Base-by-base conservation (phyloP, 2,113 vertebrate species). In the Grantiella picta region DNA sequence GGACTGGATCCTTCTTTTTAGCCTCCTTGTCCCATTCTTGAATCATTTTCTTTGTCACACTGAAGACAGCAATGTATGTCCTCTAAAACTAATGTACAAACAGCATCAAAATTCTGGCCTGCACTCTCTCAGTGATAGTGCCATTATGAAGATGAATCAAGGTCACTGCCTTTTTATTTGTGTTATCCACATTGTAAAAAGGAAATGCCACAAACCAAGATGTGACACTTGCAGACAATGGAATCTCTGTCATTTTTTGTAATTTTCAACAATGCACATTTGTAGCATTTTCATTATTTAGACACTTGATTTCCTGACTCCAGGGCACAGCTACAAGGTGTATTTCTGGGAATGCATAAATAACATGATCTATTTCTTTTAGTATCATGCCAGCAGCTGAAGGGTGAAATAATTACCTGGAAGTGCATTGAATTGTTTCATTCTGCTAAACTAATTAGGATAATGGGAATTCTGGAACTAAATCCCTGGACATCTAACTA, bases 401-500 rank as follows among this genome's bases (percentile, higher is more conserved):
- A 82, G 53, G 75, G 65, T 76, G 40, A 88, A 90, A 79, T 75
- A 82, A 92, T 64, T 72, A 63, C 36, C 80, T 90, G 89, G 29
- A 95, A 69, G 12, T 56, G 50, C 80, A 81, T 0, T 44, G 45
- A 42, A 42, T 57, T 88, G n/a, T 75, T 88, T 92, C 44, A 68
- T 82, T 88, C 68, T 69, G 66, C 73, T 86, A 64, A 95, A 81
- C 21, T 80, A 72, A 89, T 90, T 65, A 75, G 63, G 40, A 72
- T 80, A 89, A 95, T 77, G 49, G 82, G 45, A 90, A 95, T 76
- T 86, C 54, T 95, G 91, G 80, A 95, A 44, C 15, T 57, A 85
- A 80, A n/a, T 88, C 49, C 53, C 27, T 60, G 72, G 47, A 68
- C 8, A 56, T 52, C 20, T 42, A 69, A 94, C 52, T 52, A 52